Evolutionary conservation across 92 coral and sea anemone species (phyloP).

Genomic region (Blastomussa wellsi): DNA sequence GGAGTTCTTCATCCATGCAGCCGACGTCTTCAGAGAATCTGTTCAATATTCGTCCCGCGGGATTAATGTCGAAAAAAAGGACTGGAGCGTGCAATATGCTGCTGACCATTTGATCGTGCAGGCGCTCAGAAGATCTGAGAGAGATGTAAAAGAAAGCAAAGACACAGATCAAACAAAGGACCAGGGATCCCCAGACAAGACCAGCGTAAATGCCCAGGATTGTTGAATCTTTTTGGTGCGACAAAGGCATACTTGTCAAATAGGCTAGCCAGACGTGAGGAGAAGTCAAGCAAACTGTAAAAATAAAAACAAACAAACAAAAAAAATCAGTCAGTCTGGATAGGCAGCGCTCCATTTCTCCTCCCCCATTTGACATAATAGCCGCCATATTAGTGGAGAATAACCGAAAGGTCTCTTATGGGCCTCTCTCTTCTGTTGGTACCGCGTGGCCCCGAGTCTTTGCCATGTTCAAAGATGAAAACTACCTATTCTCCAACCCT

Average conservation of each 20-base stretch:
- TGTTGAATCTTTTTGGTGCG: constrained; percentile 7
- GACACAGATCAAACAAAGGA: background rate
- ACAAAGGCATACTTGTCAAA: constrained; percentile 15
- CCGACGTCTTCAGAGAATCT: constrained; percentile 10
- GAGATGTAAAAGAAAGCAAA: background rate
- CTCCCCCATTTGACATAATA: too few species aligned
- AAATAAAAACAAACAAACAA: background rate
- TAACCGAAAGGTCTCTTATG: too few species aligned
- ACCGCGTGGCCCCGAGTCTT: too few species aligned
- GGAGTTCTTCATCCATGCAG: background rate
- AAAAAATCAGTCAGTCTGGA: too few species aligned
- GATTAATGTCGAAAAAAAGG: constrained; percentile 1
- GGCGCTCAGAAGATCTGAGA: constrained; percentile 24
- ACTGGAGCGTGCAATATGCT: background rate
- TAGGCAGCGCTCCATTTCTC: too few species aligned
- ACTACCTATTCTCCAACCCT: too few species aligned
- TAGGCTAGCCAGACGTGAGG: constrained; percentile 33
- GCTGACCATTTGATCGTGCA: constrained; percentile 20
- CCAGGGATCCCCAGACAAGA: background rate
- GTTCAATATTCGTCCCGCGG: background rate
- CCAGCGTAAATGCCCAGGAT: constrained; percentile 1
- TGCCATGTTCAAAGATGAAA: too few species aligned
- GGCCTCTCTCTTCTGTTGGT: too few species aligned
- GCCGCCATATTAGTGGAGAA: too few species aligned
- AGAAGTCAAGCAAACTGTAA: background rate